Base-by-base conservation (phyloP, 2,113 vertebrate genomes). In the Australoheros scitulus region DNA sequence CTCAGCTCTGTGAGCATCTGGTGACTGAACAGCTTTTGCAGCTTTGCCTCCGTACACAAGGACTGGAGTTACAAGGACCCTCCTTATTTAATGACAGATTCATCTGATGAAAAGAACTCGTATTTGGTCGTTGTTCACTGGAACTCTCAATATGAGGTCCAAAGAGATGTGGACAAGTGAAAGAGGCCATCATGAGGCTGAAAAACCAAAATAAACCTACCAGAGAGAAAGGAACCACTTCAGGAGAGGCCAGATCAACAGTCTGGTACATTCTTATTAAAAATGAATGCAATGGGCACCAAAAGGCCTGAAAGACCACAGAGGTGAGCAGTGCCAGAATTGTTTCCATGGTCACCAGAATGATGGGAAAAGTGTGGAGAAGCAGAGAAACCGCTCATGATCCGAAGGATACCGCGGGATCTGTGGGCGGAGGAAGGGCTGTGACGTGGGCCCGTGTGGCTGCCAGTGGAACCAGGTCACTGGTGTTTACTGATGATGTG, bases 291-390 rank as follows among this genome's bases (percentile, higher is more conserved):
- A 68, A 24, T 18, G 63, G 0, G 7, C 63, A 65, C 63, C 63
- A 43, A 65, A 65, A 38, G 15, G 22, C 38, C 64, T 47, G 38
- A 68, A 68, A 68, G 3, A 47, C 64, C 41, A 26, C 64, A 68
- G 22, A 1, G 29, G 64, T 29, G 22, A 14, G 17, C 15, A 7
- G 7, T 18, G 47, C 17, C 41, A 43, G 47, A 50, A 50, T 50
- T 18, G 17, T 50, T 18, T 50, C 15, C 15, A 50, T 18, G 15
- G 47, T 50, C 15, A 70, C 41, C 64, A 70, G 41, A 11, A 70
- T 6, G 24, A 50, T 1, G 41, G 15, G 22, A 70, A 70, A 70
- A 43, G n/a, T 0, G 22, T 0, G 0, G 0, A 3, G 36, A 22
- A 68, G 10, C 4, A 68, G 64, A 47, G 22, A 0, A 47, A 18